Conservation (phyloP, 2,113 vertebrate genomes). For the Rhinopomastus cyanomelas region DNA sequence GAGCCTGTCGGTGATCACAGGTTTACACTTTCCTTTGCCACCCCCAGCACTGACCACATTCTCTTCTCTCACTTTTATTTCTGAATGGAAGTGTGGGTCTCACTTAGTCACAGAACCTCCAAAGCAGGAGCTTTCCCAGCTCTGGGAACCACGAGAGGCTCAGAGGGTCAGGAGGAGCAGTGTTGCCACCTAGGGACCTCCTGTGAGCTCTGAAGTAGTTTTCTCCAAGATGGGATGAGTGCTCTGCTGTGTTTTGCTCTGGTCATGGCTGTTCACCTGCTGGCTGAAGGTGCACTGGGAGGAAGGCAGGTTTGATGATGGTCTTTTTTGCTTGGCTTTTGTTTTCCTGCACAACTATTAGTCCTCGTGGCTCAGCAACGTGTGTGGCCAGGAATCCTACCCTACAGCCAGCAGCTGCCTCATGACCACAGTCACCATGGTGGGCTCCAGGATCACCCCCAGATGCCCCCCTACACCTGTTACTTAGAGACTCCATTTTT, state of each 20-base stretch:
- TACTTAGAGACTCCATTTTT: neutral
- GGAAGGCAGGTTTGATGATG: neutral
- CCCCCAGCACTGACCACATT: neutral
- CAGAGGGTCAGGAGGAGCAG: slow-evolving; percentile 12
- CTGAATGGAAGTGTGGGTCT: neutral
- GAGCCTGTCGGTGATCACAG: neutral
- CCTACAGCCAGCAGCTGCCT: neutral
- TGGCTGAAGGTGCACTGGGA: neutral
- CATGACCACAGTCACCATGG: accelerated
- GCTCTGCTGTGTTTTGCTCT: accelerated
- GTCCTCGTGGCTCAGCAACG: neutral
- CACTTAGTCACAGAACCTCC: neutral
- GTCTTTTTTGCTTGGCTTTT: neutral
- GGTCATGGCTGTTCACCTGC: neutral
- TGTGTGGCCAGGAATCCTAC: neutral
- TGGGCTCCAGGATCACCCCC: neutral
- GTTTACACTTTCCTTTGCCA: neutral
- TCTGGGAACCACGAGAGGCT: neutral
- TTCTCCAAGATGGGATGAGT: neutral
- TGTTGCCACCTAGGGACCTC: slow-evolving; percentile 23
- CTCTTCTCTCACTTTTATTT: neutral
- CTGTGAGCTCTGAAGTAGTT: neutral
- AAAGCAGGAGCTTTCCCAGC: neutral
- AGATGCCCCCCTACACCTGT: neutral
- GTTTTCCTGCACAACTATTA: neutral